Conservation (phyloP, 2,797 vertebrate species). For the Urocyon cinereoargenteus region DNA sequence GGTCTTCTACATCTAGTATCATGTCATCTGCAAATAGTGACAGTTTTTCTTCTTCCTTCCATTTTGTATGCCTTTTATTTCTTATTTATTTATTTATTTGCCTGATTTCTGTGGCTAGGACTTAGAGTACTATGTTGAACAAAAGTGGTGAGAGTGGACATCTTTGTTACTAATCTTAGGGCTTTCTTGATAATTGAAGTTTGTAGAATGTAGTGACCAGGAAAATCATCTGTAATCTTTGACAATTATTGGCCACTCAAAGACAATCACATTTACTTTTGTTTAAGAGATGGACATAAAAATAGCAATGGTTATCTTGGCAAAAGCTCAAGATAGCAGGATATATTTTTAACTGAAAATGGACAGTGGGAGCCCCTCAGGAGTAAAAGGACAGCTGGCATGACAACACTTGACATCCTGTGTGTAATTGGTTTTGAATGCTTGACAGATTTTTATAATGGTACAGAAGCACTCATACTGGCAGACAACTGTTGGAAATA, state of each 20-base stretch:
- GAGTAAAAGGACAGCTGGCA: conserved; percentile 83
- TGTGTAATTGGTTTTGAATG: conserved; percentile 87
- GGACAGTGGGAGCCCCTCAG: conserved; percentile 65
- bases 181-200: background rate
- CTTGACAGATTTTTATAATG: conserved; percentile 85
- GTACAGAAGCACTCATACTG: conserved; percentile 81
- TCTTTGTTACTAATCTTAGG: no score
- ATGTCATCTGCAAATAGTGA: no score
- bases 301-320: conserved; percentile 62
- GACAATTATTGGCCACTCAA: background rate
- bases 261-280: background rate
- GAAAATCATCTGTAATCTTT: background rate
- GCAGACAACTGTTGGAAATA: conserved; percentile 86
- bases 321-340: conserved; percentile 32
- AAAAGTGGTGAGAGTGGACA: no score
- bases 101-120: no score
- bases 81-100: no score
- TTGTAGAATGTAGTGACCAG: background rate
- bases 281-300: background rate
- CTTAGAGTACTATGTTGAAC: no score
- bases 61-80: no score
- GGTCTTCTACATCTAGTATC: no score
- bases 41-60: no score
- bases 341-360: conserved; percentile 77
- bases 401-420: conserved; percentile 84